Evolutionary conservation across 2,113 vertebrate species (phyloP), one percentile per base, ranked within the genome.

Genomic region (Serilophus lunatus): DNA sequence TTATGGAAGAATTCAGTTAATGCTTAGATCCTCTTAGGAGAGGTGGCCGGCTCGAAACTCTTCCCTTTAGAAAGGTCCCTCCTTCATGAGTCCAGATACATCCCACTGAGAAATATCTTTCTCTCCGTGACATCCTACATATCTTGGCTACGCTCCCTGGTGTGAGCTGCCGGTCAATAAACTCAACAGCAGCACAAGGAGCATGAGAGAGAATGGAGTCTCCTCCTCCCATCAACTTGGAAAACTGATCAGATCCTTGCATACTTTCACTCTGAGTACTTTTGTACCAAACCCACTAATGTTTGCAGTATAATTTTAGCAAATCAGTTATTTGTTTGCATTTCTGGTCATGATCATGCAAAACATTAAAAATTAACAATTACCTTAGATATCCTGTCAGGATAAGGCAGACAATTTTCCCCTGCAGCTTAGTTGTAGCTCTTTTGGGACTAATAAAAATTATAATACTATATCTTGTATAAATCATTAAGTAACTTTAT

Each of bases 401-500:
- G 70, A 89, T 85, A 88, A 92, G 59, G 47, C 45, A 76, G 40
- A 50, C 12, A 72, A 14, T 86, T 90, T 95, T 50, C 54, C 42
- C 45, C 35, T 93, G 76, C 36, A 96, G 83, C 51, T 76, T 90
- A 88, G 53, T 23, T 85, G 61, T 90, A 90, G 36, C 65, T 95
- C 92, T 69, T 40, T 47, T 38, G 86, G 72, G 92, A 88, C 88
- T 96, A 94, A 95, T 96, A 90, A 93, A 91, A 96, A 77, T 90
- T 91, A 84, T 64, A 91, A 82, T 86, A 57, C 22, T 63, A 10
- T 91, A 65, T 82, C 78, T 96, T 90, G 68, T 95, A 95, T 93
- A 97, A 96, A 93, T 96, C 44, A 42, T 92, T 93, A 94, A 97
- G 79, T 88, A 95, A 92, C 94, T 93, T 96, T 92, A 95, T 88